These are phyloP conservation scores for Pararge aegeria DNA, from an alignment of 1,140 invertebrate species.

Conservation along the genomic window DNA sequence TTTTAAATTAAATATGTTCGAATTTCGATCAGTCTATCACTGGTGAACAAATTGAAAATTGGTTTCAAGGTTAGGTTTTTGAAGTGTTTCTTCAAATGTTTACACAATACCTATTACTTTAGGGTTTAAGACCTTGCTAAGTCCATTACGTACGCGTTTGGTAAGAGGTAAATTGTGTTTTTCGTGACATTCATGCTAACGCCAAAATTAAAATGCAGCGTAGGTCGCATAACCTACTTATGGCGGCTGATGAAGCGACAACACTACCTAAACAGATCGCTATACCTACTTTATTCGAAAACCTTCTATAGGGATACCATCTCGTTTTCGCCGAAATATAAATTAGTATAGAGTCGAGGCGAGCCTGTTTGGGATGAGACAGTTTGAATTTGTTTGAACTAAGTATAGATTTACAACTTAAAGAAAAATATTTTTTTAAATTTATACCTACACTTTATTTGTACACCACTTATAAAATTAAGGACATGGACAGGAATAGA, in stretches of 20 bases:
- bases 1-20: too few species aligned
- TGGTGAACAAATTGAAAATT: background rate
- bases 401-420: too few species aligned
- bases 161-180: constrained; percentile 40
- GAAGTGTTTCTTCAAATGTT: background rate
- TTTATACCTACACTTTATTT: too few species aligned
- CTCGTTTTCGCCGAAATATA: background rate
- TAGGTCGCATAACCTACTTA: constrained; percentile 44
- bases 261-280: constrained; percentile 48
- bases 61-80: background rate
- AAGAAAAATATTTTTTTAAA: too few species aligned
- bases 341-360: too few species aligned
- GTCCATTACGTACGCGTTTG: constrained; percentile 29
- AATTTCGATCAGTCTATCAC: too few species aligned
- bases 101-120: background rate
- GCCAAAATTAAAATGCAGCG: constrained; percentile 39
- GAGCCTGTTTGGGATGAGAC: too few species aligned
- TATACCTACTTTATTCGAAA: constrained; percentile 43
- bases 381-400: too few species aligned
- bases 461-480: too few species aligned
- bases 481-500: too few species aligned
- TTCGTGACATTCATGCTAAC: constrained; percentile 34
- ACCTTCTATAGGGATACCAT: constrained; percentile 7
- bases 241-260: constrained; percentile 29
- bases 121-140: constrained; percentile 20